Evolutionary conservation across 1,140 invertebrate species (phyloP), one percentile per base, ranked within the genome.

Genomic region (Drosophila pandora): DNA sequence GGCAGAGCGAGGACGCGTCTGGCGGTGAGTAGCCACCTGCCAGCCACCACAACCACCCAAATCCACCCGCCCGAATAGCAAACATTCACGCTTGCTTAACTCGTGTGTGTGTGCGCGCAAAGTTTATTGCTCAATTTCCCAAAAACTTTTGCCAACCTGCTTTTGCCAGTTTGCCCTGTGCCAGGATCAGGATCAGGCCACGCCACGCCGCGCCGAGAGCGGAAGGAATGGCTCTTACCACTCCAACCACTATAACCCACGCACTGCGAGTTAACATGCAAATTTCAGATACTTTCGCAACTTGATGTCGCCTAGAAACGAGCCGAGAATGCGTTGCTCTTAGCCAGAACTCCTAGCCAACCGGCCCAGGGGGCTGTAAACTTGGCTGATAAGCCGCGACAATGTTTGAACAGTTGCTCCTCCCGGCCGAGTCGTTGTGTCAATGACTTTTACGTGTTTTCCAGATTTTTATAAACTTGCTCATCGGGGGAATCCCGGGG

Each of bases 71-170:
- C n/a, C 62, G 34, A 67, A 75, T 53, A 34, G 73, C 39, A 76
- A 76, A 76, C 71, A 76, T 39, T 75, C 72, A 67, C 63, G 64
- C 50, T 25, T 70, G 64, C 17, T 70, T 70, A 70, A 69, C 67
- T 67, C 47, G 41, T 41, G 23, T 43, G 50, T 59, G 67, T 53
- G 63, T 64, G 64, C 56, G 67, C 82, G 64, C 52, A 88, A 76
- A 81, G 61, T 87, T 87, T 87, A 87, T 87, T 87, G 83, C 82
- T 87, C 83, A 87, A 87, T 87, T 88, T 82, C 70, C 53, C 72
- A 53, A 87, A 85, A 85, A 85, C 73, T 59, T 85, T 85, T 82
- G 62, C 67, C 76, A 76, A 76, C 70, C 80, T 72, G 71, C 67
- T 67, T 67, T 62, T 17, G 39, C 13, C 17, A 12, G 34, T 43